Percentiles rank a stretch among this genome's conserved stretches.
These are phyloP conservation scores for Xestobium rufovillosum DNA, from an alignment of 2,888 invertebrate genomes.

Conservation along the genomic window DNA sequence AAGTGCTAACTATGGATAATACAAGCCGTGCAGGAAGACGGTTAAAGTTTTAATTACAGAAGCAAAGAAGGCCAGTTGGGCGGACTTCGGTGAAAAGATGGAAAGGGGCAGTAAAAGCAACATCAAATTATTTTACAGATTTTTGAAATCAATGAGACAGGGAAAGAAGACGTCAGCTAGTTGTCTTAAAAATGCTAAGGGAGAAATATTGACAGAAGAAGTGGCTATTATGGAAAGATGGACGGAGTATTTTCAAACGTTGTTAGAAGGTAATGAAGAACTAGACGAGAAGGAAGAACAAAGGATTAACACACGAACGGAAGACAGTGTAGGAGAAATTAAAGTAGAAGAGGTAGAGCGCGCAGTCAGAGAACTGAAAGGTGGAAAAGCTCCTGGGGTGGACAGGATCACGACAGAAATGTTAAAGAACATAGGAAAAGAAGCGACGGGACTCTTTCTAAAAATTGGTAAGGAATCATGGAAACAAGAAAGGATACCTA, in stretches of 20 bases:
- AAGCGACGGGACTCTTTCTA: slow-evolving; percentile 8
- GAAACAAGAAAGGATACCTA: slow-evolving; percentile 12
- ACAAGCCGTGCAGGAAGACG: too few relatives aligned
- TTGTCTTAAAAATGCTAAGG: background rate
- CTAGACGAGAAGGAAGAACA: slow-evolving; percentile 7
- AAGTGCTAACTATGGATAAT: too few relatives aligned
- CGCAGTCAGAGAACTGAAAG: slow-evolving; percentile 15
- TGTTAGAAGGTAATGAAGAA: background rate
- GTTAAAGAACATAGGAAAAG: slow-evolving; percentile 12
- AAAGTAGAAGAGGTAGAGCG: slow-evolving; percentile 4
- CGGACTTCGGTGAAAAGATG: too few relatives aligned
- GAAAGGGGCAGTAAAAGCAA: too few relatives aligned
- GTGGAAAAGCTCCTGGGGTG: slow-evolving; percentile 15
- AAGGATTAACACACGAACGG: too few relatives aligned
- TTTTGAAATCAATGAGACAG: too few relatives aligned
- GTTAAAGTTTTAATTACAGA: too few relatives aligned
- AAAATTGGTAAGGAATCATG: slow-evolving; percentile 11
- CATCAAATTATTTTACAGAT: too few relatives aligned
- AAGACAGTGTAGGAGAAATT: slow-evolving; percentile 12
- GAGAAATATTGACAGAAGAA: background rate
- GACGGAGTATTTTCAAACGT: background rate
- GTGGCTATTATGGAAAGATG: background rate
- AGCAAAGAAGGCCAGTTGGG: too few relatives aligned
- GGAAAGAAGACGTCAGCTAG: too few relatives aligned
- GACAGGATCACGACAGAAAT: slow-evolving; percentile 18